Evolutionary conservation across 2,113 vertebrate species (phyloP).

Genomic region (Macroglossus sobrinus): DNA sequence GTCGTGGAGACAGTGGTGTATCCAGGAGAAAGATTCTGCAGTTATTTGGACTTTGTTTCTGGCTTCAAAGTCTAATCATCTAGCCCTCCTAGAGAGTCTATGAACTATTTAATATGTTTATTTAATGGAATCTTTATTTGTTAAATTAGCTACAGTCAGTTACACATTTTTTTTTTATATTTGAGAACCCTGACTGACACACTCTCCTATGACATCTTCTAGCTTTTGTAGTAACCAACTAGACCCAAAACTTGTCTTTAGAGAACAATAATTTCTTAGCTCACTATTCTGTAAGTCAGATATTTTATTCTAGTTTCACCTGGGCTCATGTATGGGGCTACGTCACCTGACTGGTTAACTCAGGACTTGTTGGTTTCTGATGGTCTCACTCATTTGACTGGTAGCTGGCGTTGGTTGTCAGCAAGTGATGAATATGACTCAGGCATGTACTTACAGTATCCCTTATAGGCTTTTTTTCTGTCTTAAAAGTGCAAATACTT

Average conservation of each 20-base stretch:
- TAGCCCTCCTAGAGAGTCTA: neutral
- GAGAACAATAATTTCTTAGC: neutral
- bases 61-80: neutral
- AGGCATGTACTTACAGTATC: fast-evolving
- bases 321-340: neutral
- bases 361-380: neutral
- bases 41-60: neutral
- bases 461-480: neutral
- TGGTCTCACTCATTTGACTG: neutral
- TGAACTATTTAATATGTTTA: neutral
- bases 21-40: neutral
- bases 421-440: neutral
- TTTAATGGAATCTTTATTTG: neutral
- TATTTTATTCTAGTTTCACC: neutral
- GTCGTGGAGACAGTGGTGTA: too few species aligned
- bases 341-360: neutral
- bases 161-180: neutral
- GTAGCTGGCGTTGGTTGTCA: neutral
- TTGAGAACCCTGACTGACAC: neutral
- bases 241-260: neutral
- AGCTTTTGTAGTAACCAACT: neutral
- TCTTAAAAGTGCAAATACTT: neutral
- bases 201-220: neutral
- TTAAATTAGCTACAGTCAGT: neutral
- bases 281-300: neutral